A percentile compares a stretch with the other conserved stretches of the same genome.
phyloP scores from a whole-genome alignment of 2,888 invertebrate genomes.

The Creontiades dilutus region DNA sequence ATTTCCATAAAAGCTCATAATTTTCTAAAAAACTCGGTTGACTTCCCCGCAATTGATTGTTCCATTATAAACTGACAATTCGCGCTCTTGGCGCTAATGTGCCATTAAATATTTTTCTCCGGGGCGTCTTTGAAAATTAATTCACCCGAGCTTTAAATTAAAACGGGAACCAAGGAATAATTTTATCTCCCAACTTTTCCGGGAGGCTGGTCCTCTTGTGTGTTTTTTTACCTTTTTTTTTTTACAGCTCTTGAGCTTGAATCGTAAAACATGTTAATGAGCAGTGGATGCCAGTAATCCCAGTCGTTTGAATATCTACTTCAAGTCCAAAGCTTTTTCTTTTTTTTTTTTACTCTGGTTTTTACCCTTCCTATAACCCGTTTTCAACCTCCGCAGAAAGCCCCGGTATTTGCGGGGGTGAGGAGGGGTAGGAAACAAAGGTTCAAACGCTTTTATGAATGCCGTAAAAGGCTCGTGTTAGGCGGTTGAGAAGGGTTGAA shows the following conservation, averaged over 20 bases:
- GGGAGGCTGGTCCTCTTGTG: background rate
- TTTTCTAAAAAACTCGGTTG: background rate
- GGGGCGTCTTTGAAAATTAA: slow-evolving; percentile 43
- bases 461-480: background rate
- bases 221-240: slow-evolving; percentile 15
- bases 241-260: slow-evolving; percentile 35
- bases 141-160: slow-evolving; percentile 30
- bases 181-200: slow-evolving; percentile 55
- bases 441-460: slow-evolving; percentile 57
- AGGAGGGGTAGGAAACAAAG: slow-evolving; percentile 10
- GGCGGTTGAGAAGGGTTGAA: slow-evolving; percentile 48
- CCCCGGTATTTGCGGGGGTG: too few relatives aligned
- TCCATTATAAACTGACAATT: slow-evolving; percentile 6
- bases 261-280: slow-evolving; percentile 69
- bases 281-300: slow-evolving; percentile 57
- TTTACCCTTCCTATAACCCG: background rate
- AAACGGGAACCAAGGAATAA: slow-evolving; percentile 42
- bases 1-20: slow-evolving; percentile 4
- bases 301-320: slow-evolving; percentile 55
- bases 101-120: slow-evolving; percentile 36
- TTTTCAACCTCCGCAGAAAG: slow-evolving; percentile 19
- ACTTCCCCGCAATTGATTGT: slow-evolving; percentile 26
- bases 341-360: background rate
- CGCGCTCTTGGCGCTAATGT: background rate
- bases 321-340: background rate